These are phyloP conservation scores for Apocrypta bakeri DNA, from an alignment of 1,140 invertebrate genomes.

Conservation along the genomic window DNA sequence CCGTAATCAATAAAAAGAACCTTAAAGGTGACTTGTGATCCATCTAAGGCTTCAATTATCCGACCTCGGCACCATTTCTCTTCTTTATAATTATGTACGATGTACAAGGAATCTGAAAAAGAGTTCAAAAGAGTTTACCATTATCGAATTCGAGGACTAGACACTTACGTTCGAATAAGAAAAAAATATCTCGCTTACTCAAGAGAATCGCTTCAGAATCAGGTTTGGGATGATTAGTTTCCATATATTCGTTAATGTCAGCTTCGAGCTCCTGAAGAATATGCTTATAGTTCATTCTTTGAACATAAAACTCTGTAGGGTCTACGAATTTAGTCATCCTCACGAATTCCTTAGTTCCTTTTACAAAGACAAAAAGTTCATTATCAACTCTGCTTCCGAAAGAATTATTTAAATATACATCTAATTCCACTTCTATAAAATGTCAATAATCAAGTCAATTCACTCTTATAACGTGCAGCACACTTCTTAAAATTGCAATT, in stretches of 20 bases:
- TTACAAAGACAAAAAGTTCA: conserved; percentile 51
- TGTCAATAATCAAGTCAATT: no score
- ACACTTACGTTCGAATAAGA: no score
- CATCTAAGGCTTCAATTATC: conserved; percentile 34
- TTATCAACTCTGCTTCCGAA: no score
- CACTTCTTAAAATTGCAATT: no score
- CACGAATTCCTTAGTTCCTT: conserved; percentile 71
- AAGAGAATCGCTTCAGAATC: background rate
- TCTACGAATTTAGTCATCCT: conserved; percentile 79
- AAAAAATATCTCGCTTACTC: conserved; percentile 19
- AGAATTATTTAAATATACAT: no score
- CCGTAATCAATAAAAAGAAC: conserved; percentile 64
- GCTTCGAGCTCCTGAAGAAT: conserved; percentile 69
- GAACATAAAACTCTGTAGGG: conserved; percentile 82
- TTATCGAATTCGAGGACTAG: background rate
- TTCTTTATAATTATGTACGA: conserved; percentile 62
- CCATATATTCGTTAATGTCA: background rate
- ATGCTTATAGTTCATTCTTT: conserved; percentile 73
- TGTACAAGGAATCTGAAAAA: conserved; percentile 69
- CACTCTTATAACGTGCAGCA: no score
- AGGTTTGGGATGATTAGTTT: background rate
- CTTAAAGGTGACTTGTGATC: conserved; percentile 34
- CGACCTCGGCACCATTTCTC: conserved; percentile 62
- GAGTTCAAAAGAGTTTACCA: background rate
- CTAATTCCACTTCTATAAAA: no score